phyloP scores from a whole-genome alignment of 1,140 invertebrate species.

The Melipona quadrifasciata region DNA sequence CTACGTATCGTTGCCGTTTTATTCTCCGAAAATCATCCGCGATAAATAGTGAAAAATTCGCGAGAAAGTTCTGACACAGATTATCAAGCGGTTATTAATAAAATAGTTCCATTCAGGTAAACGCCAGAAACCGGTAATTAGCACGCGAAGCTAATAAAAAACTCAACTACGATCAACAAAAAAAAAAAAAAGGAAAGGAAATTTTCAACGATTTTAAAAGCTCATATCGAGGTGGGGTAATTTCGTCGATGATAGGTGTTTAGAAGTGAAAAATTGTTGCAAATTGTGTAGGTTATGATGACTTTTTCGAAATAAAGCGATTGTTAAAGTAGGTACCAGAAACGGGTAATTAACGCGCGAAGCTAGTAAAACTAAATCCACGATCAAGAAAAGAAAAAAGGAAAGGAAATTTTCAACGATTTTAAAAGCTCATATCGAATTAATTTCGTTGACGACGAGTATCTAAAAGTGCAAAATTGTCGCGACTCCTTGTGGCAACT shows the following conservation, averaged over 20 bases:
- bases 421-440: not conserved
- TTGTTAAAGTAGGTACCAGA: too few species aligned
- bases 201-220: not conserved
- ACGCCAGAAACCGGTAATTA: not conserved
- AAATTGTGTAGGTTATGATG: not conserved
- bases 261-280: not conserved
- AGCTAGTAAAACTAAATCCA: not conserved
- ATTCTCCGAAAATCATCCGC: not conserved
- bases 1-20: too few species aligned
- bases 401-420: not conserved
- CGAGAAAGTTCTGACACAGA: not conserved
- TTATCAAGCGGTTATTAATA: constrained; percentile 9
- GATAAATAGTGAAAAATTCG: not conserved
- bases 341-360: not conserved
- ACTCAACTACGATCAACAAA: not conserved
- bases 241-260: not conserved
- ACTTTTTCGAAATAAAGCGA: not conserved
- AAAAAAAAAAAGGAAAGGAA: too few species aligned
- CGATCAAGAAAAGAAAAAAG: not conserved
- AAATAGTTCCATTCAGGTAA: not conserved
- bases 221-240: too few species aligned
- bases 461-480: not conserved
- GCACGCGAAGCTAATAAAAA: not conserved
- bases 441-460: not conserved
- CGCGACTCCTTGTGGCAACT: not conserved